phyloP scores from a whole-genome alignment of 2,797 vertebrate genomes.

The Allobates femoralis region DNA sequence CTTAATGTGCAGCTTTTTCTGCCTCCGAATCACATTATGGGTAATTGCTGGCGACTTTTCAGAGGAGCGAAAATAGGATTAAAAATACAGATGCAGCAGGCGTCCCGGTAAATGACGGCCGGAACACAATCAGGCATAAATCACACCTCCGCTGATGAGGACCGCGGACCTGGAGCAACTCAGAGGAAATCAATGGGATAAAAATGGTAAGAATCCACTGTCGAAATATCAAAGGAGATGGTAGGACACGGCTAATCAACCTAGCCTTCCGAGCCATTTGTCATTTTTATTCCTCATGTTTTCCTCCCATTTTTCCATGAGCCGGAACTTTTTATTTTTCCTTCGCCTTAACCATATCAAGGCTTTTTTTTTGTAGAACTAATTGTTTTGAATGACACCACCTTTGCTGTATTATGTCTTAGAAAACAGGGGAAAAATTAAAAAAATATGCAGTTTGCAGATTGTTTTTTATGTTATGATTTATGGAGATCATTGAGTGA shows the following conservation, averaged over 20 bases:
- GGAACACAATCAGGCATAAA: neutral
- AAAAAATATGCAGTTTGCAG: too few species aligned
- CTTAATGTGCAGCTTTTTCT: slow-evolving; percentile 19
- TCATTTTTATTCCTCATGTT: too few species aligned
- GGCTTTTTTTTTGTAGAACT: too few species aligned
- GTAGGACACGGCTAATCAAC: neutral
- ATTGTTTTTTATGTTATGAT: too few species aligned
- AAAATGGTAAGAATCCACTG: neutral
- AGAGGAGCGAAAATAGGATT: slow-evolving; percentile 41
- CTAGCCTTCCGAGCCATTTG: too few species aligned
- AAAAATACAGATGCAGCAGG: slow-evolving; percentile 22
- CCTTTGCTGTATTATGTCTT: too few species aligned
- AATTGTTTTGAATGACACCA: too few species aligned
- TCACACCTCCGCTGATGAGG: neutral
- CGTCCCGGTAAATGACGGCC: neutral
- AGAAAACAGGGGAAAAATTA: too few species aligned
- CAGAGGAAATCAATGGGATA: neutral
- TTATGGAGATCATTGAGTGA: too few species aligned
- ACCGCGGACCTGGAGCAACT: neutral
- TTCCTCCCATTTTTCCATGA: too few species aligned
- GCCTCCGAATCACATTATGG: neutral
- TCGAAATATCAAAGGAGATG: neutral
- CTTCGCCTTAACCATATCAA: too few species aligned
- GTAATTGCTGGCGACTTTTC: slow-evolving; percentile 46
- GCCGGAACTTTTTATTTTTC: too few species aligned